Base-by-base conservation (phyloP, 2,113 vertebrate species). In the Alaudala cheleensis region DNA sequence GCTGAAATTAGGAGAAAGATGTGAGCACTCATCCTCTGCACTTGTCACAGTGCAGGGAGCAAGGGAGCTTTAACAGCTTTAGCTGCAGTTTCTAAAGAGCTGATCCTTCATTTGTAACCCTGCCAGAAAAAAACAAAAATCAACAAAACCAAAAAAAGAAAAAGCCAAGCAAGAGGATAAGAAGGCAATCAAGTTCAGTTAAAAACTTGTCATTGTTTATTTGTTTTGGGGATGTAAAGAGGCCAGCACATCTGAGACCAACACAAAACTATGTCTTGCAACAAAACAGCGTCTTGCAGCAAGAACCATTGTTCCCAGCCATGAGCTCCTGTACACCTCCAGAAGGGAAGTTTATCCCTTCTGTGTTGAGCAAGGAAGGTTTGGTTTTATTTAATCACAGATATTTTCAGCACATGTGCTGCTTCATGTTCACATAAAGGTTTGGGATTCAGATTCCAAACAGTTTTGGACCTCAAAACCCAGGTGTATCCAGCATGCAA, bases 251-350 rank as follows among this genome's bases (percentile, higher is more conserved):
- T 92, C 28, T 50, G 47, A 60, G 20, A 78, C 22, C 25, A 53
- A 14, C 37, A 44, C 0, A 2, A 64, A 82, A 60, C 12, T 0
- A 0, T 56, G 14, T 60, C 60, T 53, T 49, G 12, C 50, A 86
- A 24, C 14, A 40, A 56, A 70, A 72, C 10, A 0, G 0, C 58
- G 14, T 70, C 53, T 71, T 56, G 13, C 37, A 88, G 28, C 28
- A 71, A 54, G 37, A 61, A 25, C 15, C 20, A 1, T 13, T 5
- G 4, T 34, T 83, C 29, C 67, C 15, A 74, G 22, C 31, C 2
- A 2, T 1, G 2, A 86, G 40, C 10, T 11, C 5, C 28, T 33
- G 17, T 15, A 88, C 31, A 25, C 31, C 37, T 81, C 29, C 22
- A 62, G 61, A 86, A 71, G 4, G 13, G 21, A 90, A 60, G 21